A percentile compares a stretch with the other conserved stretches of the same genome.
Conservation (phyloP, 1,140 invertebrate species). For the Lordiphosa stackelbergi region DNA sequence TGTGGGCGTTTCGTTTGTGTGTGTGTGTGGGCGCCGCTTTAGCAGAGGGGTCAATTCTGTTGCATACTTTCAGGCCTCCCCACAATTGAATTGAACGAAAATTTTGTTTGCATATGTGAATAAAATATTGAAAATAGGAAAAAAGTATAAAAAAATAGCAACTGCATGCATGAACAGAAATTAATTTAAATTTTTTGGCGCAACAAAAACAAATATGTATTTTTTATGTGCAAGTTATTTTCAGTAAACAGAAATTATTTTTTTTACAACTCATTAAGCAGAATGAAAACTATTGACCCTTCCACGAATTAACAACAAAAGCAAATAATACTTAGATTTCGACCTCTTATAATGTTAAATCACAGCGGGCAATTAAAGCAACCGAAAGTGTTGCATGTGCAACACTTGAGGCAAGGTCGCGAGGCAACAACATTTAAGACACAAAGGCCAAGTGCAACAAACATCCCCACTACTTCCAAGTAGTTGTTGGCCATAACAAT, state of each 20-base stretch:
- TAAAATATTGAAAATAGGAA: slow-evolving; percentile 55
- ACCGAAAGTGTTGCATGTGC: slow-evolving; percentile 2
- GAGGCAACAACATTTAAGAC: slow-evolving; percentile 35
- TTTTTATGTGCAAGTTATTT: slow-evolving; percentile 16
- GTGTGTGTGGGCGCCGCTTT: slow-evolving; percentile 11
- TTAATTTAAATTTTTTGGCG: slow-evolving; percentile 33
- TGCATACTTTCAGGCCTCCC: slow-evolving; percentile 12
- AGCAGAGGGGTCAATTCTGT: slow-evolving; percentile 30
- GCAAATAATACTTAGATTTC: slow-evolving; percentile 4
- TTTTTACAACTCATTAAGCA: slow-evolving; percentile 8
- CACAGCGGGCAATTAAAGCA: not conserved
- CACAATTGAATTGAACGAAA: slow-evolving; percentile 69
- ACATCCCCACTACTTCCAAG: slow-evolving; percentile 27
- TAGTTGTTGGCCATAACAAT: slow-evolving; percentile 14
- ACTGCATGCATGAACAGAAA: slow-evolving; percentile 6
- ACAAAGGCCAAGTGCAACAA: slow-evolving; percentile 60
- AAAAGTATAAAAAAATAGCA: slow-evolving; percentile 35
- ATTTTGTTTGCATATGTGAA: slow-evolving; percentile 74
- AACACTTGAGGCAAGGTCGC: slow-evolving; percentile 34
- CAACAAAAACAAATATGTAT: slow-evolving; percentile 4
- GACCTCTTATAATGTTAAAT: slow-evolving; percentile 1
- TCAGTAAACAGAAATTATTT: slow-evolving; percentile 28
- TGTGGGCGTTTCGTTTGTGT: slow-evolving; percentile 1
- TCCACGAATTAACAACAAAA: not conserved
- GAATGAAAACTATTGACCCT: slow-evolving; percentile 8